Base-by-base conservation (phyloP, 2,888 invertebrate species). In the Eupelmus urozonus region DNA sequence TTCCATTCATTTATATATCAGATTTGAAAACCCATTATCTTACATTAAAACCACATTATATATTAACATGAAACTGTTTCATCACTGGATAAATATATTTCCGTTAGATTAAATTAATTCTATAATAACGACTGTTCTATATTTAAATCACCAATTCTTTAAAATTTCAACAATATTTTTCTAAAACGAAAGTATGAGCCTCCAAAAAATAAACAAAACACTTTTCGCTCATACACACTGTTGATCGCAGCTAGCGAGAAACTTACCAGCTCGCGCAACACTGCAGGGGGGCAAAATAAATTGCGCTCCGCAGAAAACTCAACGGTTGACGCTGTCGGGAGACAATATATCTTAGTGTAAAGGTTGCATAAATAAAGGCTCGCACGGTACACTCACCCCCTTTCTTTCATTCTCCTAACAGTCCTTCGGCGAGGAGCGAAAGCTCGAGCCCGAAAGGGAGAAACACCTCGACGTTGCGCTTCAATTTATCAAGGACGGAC, bases 311-410 rank as follows among this genome's bases (percentile, higher is more conserved):
- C n/a, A 25, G 49, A 66, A 63, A 69, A 78, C 69, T 70, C 76
- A 57, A 80, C 72, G 81, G 82, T 83, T 83, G 83, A 83, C 80
- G 63, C 71, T 82, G 78, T 80, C 79, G 82, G 71, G 80, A 83
- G 83, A 84, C 82, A 83, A 84, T 84, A 83, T 82, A 82, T 83
- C 81, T 82, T 74, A 74, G 71, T 75, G 77, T 81, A 81, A 83
- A 81, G 79, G 80, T 79, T 83, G 83, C 82, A 84, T 85, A 82
- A 84, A 83, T 83, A 82, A 83, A 80, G 81, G 83, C 42, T 65
- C 34, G 79, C 57, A 51, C 49, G 69, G 40, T 20, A 42, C 45
- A 7, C 16, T 7, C n/a, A 34, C n/a, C 29, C 59, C 29, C 29
- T 59, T 20, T 49, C 40, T 45, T 11, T 45, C 16, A 7, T 45